Percentiles rank a stretch among this genome's conserved stretches.
Evolutionary conservation across 2,888 invertebrate species (phyloP).

Genomic region (Acrobasis suavella): DNA sequence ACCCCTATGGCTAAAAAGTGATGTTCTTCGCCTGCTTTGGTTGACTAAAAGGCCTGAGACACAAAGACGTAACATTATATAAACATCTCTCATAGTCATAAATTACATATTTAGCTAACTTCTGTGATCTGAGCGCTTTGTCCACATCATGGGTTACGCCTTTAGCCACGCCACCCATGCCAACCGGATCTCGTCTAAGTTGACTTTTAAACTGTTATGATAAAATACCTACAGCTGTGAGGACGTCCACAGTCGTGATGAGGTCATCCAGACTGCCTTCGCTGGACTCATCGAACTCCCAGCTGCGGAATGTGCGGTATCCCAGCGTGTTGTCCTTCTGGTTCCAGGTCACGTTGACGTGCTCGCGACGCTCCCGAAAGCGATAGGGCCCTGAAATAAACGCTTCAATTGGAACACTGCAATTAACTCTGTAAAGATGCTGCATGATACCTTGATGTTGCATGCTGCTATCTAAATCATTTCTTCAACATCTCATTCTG

Average conservation of each 20-base stretch:
- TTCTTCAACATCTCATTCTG: background rate
- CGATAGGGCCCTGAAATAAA: constrained; percentile 83
- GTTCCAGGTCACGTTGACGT: constrained; percentile 88
- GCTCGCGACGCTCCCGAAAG: constrained; percentile 86
- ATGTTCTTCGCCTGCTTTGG: no score
- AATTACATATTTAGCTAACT: no score
- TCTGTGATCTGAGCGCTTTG: no score
- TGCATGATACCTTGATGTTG: no score
- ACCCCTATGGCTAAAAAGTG: no score
- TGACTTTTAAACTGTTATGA: background rate
- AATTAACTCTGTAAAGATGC: background rate
- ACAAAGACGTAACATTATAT: no score
- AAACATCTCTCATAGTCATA: no score
- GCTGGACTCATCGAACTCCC: constrained; percentile 87
- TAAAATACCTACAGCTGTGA: constrained; percentile 86
- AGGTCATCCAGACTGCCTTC: constrained; percentile 86
- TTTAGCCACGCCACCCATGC: no score
- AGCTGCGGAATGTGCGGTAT: constrained; percentile 85
- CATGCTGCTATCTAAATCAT: background rate
- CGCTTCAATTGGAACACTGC: background rate
- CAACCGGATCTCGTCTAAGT: no score
- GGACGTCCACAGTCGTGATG: constrained; percentile 88
- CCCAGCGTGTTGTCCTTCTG: constrained; percentile 87
- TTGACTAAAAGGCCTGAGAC: no score
- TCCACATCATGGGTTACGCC: no score